Percentiles rank a stretch among this genome's conserved stretches.
phyloP scores from a whole-genome alignment of 64 coral and sea anemone species.

The Montipora cactus region DNA sequence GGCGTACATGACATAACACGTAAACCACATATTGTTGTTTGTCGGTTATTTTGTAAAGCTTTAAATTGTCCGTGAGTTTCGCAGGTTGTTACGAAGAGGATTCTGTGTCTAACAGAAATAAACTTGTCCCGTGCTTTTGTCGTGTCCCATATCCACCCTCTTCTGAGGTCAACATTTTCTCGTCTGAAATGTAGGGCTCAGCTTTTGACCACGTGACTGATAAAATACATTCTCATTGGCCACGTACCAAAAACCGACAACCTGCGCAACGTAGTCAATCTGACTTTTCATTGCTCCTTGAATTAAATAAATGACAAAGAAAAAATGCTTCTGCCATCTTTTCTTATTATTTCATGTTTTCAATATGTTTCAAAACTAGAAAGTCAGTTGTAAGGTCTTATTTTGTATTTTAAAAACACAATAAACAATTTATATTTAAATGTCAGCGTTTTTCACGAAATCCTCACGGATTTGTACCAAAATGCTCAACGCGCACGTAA shows the following conservation, averaged over 20 bases:
- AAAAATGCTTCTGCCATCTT: too few species aligned
- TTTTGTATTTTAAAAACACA: background rate
- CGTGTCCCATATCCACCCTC: background rate
- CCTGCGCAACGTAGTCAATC: background rate
- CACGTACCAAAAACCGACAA: background rate
- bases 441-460: background rate
- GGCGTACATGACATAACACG: too few species aligned
- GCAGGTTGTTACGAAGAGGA: background rate
- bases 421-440: background rate
- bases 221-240: background rate
- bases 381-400: background rate
- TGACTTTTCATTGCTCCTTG: background rate
- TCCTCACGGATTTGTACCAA: background rate
- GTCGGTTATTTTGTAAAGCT: background rate
- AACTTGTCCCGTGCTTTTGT: background rate
- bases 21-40: background rate
- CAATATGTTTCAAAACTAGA: background rate
- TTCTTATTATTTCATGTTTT: too few species aligned
- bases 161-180: background rate
- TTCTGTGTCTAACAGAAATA: background rate
- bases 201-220: background rate
- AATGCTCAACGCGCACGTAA: background rate
- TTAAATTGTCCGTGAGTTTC: background rate
- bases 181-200: too few species aligned
- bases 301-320: background rate